Percentiles rank a stretch among this genome's conserved stretches.
These are phyloP conservation scores for Machaerirhynchus nigripectus DNA, from an alignment of 2,113 vertebrate species.

Conservation along the genomic window DNA sequence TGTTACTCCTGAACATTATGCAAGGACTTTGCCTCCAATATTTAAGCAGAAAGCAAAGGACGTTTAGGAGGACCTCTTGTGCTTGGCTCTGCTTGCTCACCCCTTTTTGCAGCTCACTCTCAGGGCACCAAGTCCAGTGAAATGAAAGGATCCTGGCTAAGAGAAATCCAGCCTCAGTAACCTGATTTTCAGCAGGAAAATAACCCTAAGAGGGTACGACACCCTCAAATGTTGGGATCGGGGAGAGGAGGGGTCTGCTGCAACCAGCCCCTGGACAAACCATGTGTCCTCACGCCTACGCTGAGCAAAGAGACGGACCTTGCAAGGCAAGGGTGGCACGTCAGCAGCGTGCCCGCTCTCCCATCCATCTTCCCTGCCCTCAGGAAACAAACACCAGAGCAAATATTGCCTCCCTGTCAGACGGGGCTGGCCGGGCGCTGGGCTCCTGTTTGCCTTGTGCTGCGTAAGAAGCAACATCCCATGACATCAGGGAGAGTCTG, in stretches of 20 bases:
- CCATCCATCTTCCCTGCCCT: background rate
- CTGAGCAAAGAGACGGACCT: background rate
- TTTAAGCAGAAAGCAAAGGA: background rate
- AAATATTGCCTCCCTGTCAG: background rate
- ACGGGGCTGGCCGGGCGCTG: fast-evolving
- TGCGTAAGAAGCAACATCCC: background rate
- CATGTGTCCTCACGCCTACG: fast-evolving
- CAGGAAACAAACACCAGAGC: background rate
- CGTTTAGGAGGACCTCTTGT: background rate
- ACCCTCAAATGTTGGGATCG: background rate
- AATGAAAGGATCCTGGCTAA: background rate
- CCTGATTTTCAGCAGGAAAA: background rate
- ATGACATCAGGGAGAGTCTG: background rate
- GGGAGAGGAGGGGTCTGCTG: background rate
- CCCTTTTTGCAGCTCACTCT: background rate
- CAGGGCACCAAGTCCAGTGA: background rate
- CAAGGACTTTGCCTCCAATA: background rate
- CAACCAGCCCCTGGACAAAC: background rate
- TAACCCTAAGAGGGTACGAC: background rate
- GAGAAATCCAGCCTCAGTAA: background rate
- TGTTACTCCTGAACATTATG: fast-evolving
- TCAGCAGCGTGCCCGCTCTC: background rate
- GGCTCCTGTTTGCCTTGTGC: background rate
- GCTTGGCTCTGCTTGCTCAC: background rate
- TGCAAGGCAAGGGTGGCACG: background rate